Conservation (phyloP, 2,113 vertebrate genomes). For the Grantiella picta region DNA sequence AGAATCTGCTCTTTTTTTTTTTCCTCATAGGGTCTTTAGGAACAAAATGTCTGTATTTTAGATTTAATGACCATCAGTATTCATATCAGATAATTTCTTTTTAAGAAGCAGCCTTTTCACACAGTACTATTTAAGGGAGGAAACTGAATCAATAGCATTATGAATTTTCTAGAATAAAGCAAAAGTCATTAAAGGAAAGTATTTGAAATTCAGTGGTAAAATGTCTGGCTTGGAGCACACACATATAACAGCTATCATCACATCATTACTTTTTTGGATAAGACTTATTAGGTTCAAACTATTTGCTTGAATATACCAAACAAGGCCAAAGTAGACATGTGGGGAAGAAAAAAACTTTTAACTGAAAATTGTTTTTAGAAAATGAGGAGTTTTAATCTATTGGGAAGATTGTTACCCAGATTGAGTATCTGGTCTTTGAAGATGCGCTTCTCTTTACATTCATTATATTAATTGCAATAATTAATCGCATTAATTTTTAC, state of each 20-base stretch:
- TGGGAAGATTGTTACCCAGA: not conserved
- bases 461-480: not conserved
- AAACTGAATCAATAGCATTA: not conserved
- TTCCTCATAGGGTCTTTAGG: not conserved
- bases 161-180: not conserved
- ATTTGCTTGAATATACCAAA: not conserved
- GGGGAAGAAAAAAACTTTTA: not conserved
- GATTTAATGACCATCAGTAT: not conserved
- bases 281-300: not conserved
- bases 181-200: not conserved
- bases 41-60: not conserved
- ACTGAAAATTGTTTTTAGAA: not conserved
- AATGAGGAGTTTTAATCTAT: not conserved
- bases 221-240: not conserved
- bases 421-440: not conserved
- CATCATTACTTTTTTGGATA: not conserved
- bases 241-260: not conserved
- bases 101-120: not conserved
- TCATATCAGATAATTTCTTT: not conserved
- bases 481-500: not conserved
- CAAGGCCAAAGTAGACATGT: not conserved
- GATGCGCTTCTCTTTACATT: not conserved
- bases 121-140: not conserved
- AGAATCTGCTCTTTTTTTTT: not conserved
- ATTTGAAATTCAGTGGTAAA: not conserved